These are phyloP conservation scores for Zaprionus taronus DNA, from an alignment of 1,140 invertebrate genomes.

Conservation along the genomic window DNA sequence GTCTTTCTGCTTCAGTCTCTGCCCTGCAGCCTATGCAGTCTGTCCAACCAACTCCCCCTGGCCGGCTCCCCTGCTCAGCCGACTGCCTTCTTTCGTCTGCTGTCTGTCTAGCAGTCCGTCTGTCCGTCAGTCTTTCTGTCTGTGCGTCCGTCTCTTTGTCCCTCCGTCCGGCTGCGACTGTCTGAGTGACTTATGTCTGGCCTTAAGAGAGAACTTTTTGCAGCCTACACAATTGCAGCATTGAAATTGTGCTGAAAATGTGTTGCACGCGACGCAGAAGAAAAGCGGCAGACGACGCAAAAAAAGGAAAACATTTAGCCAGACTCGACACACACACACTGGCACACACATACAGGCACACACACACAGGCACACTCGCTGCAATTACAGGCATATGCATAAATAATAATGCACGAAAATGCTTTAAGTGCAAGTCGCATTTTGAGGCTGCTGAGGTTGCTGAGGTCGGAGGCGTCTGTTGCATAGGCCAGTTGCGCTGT, in stretches of 20 bases:
- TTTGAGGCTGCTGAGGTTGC: slow-evolving; percentile 14
- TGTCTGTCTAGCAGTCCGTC: background rate
- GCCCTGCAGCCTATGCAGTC: slow-evolving; percentile 52
- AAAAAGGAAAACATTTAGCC: slow-evolving; percentile 45
- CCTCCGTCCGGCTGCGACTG: slow-evolving; percentile 34
- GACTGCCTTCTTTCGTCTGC: background rate
- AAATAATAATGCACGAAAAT: slow-evolving; percentile 81
- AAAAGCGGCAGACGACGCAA: slow-evolving; percentile 9
- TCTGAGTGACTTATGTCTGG: slow-evolving; percentile 83
- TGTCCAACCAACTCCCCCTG: slow-evolving; percentile 15
- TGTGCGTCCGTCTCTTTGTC: background rate
- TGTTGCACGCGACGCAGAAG: slow-evolving; percentile 61
- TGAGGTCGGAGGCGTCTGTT: slow-evolving; percentile 1
- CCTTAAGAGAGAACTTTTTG: slow-evolving; percentile 72
- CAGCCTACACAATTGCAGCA: slow-evolving; percentile 72
- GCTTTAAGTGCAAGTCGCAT: slow-evolving; percentile 67
- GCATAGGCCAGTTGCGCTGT: slow-evolving; percentile 39
- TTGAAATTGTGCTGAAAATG: slow-evolving; percentile 70
- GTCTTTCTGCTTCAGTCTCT: slow-evolving; percentile 70
- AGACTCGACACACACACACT: slow-evolving; percentile 47
- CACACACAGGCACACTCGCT: slow-evolving; percentile 27
- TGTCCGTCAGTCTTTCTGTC: background rate
- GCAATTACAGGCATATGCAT: slow-evolving; percentile 77
- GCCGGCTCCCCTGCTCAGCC: background rate
- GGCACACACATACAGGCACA: slow-evolving; percentile 26